phyloP scores from a whole-genome alignment of 2,888 invertebrate genomes.

The Caenorhabditis japonica region DNA sequence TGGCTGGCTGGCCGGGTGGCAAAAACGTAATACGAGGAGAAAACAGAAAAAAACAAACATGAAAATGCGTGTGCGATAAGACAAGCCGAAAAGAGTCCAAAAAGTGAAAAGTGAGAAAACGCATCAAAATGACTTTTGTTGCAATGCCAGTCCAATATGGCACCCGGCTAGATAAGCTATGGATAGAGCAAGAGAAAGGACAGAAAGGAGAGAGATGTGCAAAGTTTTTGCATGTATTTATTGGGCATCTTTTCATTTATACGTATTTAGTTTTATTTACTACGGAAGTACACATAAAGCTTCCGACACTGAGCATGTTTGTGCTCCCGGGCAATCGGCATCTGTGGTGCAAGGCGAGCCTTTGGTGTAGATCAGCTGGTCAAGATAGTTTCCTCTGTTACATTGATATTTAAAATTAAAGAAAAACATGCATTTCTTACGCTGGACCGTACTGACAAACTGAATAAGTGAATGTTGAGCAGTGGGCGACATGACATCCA shows the following conservation, averaged over 20 bases:
- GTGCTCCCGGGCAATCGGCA: constrained; percentile 41
- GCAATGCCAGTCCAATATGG: constrained; percentile 19
- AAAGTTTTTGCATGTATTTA: constrained; percentile 37
- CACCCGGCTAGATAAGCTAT: background rate
- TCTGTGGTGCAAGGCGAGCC: constrained; percentile 47
- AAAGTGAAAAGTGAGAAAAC: background rate
- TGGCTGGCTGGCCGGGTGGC: no score
- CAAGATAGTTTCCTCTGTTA: constrained; percentile 57
- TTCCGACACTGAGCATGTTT: constrained; percentile 48
- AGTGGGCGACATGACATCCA: constrained; percentile 53
- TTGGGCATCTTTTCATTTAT: constrained; percentile 37
- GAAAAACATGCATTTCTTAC: constrained; percentile 23
- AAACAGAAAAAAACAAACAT: no score
- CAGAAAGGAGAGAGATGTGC: constrained; percentile 12
- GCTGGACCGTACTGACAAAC: constrained; percentile 56
- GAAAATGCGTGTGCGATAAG: no score
- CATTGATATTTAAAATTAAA: no score
- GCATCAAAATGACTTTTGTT: background rate
- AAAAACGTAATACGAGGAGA: no score
- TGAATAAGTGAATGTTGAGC: constrained; percentile 50
- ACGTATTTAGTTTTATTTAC: constrained; percentile 9
- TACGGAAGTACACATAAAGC: constrained; percentile 47
- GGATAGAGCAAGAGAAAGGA: constrained; percentile 1
- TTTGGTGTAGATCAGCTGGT: constrained; percentile 51
- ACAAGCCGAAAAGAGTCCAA: no score